Conservation (phyloP, 2,888 invertebrate genomes). For the Drosophila vallismaia region DNA sequence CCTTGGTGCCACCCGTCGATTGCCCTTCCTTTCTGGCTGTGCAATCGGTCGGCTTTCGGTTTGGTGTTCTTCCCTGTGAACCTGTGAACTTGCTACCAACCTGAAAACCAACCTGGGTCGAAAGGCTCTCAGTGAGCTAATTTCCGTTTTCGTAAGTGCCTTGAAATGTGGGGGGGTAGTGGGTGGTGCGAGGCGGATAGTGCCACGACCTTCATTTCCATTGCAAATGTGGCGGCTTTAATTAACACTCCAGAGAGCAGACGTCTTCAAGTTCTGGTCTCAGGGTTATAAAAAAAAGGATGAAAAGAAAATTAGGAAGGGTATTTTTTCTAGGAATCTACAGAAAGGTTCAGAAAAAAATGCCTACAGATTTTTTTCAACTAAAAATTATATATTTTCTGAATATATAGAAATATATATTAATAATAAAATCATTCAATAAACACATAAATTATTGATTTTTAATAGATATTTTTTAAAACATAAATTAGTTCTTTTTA, state of each 20-base stretch:
- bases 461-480: no score
- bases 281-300: no score
- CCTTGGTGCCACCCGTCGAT: constrained; percentile 1
- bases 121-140: constrained; percentile 54
- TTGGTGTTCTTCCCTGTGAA: constrained; percentile 10
- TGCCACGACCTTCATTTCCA: constrained; percentile 41
- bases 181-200: neutral
- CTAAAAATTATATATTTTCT: no score
- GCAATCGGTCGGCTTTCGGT: constrained; percentile 37
- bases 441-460: no score
- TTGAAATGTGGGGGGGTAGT: neutral
- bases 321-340: no score
- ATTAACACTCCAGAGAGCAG: neutral
- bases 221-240: constrained; percentile 43
- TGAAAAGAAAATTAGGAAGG: no score
- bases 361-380: no score
- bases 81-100: constrained; percentile 10
- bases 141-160: constrained; percentile 57
- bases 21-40: constrained; percentile 21
- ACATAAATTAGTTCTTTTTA: no score
- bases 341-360: no score
- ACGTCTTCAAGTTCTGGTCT: neutral
- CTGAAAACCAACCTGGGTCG: constrained; percentile 20
- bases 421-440: neutral
- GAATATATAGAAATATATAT: no score